phyloP scores from a whole-genome alignment of 2,797 vertebrate genomes.

The Megalops cyprinoides region DNA sequence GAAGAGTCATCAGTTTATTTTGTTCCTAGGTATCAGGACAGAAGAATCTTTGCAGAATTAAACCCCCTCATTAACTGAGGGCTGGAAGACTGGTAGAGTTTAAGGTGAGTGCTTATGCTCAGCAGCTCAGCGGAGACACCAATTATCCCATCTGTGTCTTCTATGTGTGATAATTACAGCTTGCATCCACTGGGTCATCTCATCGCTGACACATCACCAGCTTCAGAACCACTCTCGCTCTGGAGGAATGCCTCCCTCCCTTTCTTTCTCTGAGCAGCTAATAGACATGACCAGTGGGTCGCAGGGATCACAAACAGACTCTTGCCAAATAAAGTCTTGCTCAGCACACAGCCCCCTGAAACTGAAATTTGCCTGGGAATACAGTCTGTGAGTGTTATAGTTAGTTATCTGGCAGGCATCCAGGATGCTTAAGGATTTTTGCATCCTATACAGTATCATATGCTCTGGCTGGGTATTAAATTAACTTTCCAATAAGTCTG shows the following conservation, averaged over 20 bases:
- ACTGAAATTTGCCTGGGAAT: neutral
- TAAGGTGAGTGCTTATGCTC: conserved; percentile 10
- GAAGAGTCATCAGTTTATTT: neutral
- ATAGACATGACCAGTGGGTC: neutral
- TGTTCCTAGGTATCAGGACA: conserved; percentile 15
- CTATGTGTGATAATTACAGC: conserved; percentile 26
- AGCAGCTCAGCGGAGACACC: conserved; percentile 30
- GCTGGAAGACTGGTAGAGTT: neutral
- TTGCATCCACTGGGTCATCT: neutral
- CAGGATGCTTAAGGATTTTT: neutral
- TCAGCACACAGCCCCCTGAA: neutral
- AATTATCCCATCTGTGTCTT: conserved; percentile 35
- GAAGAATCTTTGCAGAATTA: conserved; percentile 18
- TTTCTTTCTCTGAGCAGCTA: neutral
- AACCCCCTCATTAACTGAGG: neutral
- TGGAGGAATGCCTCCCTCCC: neutral
- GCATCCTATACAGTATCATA: neutral
- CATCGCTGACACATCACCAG: neutral
- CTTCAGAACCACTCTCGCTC: neutral
- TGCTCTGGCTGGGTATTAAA: no score
- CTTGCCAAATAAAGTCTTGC: neutral
- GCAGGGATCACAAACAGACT: neutral
- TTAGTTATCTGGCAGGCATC: neutral
- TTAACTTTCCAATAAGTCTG: neutral
- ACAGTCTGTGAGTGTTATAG: neutral